Percentiles rank a stretch among this genome's conserved stretches.
phyloP scores from a whole-genome alignment of 2,888 invertebrate species.

The Aporophyla lueneburgensis region DNA sequence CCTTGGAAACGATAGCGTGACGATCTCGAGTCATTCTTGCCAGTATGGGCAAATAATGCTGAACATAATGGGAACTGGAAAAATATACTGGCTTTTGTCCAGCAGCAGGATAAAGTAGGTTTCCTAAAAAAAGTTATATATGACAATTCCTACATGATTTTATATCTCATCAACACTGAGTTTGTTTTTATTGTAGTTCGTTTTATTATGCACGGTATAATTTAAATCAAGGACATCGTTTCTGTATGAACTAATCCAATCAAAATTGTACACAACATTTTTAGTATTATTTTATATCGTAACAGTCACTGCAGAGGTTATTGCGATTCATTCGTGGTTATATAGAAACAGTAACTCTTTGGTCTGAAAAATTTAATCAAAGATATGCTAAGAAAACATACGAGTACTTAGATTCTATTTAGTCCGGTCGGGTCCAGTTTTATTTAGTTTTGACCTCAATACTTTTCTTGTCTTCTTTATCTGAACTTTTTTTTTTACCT shows the following conservation, averaged over 20 bases:
- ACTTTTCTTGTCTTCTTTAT: not conserved
- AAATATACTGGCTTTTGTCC: not conserved
- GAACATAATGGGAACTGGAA: not conserved
- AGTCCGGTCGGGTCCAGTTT: not conserved
- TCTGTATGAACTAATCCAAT: not conserved
- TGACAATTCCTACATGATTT: not conserved
- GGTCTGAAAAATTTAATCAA: not conserved
- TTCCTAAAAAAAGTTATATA: not conserved
- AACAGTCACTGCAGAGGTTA: not conserved
- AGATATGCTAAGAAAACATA: not conserved
- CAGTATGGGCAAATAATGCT: no score
- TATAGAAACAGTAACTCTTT: not conserved
- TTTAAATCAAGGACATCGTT: constrained; percentile 5
- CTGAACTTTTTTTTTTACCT: not conserved
- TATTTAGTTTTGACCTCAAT: not conserved
- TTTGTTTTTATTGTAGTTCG: constrained; percentile 5
- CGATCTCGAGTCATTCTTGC: not conserved
- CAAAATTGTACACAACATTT: not conserved
- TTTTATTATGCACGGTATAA: not conserved
- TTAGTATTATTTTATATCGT: not conserved
- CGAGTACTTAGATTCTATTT: not conserved
- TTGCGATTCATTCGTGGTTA: not conserved
- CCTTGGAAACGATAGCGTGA: no score
- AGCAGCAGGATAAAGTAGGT: not conserved
- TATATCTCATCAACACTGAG: not conserved